These are phyloP conservation scores for Alligator mississippiensis DNA, from an alignment of 2,113 vertebrate species.

Conservation along the genomic window DNA sequence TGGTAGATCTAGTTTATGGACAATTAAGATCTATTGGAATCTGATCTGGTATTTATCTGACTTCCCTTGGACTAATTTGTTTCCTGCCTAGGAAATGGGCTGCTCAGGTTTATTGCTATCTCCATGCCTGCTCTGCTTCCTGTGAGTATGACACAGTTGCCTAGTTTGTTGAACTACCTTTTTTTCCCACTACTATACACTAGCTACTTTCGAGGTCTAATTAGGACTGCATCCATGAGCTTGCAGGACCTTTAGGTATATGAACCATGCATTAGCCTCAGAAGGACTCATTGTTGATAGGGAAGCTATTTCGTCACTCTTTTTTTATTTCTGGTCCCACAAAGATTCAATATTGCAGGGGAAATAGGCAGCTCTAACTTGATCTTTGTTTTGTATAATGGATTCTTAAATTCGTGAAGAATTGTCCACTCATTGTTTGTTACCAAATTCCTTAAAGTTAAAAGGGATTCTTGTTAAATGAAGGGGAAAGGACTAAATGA, in stretches of 20 bases:
- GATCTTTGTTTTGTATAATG: constrained; percentile 19
- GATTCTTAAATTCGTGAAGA: background rate
- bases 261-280: background rate
- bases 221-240: background rate
- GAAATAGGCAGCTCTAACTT: background rate
- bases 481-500: constrained; percentile 38
- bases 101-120: background rate
- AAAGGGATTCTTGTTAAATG: constrained; percentile 31
- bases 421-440: background rate
- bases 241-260: background rate
- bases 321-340: background rate
- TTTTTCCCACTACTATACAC: background rate
- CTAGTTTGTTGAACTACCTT: background rate
- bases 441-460: constrained; percentile 33
- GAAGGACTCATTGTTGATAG: background rate
- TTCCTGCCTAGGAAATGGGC: background rate
- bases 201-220: background rate
- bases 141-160: background rate
- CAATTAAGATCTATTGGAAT: background rate
- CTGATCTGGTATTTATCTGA: fast-evolving
- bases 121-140: background rate
- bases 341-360: background rate
- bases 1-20: background rate
- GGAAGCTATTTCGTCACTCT: background rate
- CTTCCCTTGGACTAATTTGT: background rate